Conservation (phyloP, 2,797 vertebrate species). For the Eospalax fontanierii region DNA sequence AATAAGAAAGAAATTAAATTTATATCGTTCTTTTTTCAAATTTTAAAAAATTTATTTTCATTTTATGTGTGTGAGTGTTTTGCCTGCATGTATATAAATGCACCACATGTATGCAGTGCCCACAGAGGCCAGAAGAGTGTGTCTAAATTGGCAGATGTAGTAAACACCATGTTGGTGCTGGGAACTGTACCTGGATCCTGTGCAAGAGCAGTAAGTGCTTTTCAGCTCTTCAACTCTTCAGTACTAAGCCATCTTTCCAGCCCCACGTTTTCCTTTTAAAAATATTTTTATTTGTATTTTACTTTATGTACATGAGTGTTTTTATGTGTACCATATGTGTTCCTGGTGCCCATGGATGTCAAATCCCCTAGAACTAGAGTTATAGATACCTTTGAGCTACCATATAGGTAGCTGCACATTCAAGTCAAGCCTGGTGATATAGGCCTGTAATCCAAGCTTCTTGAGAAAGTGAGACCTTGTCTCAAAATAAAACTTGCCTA, state of each 20-base stretch:
- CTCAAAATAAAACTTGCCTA: background rate
- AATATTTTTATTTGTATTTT: too few relatives aligned
- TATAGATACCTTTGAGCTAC: too few relatives aligned
- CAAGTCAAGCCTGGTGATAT: background rate
- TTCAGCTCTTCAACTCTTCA: too few relatives aligned
- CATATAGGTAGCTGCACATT: background rate
- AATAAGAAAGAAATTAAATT: conserved; percentile 44
- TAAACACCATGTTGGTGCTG: background rate
- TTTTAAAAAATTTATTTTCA: background rate
- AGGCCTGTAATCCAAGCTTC: background rate
- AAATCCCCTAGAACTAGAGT: too few relatives aligned
- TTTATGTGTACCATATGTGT: too few relatives aligned
- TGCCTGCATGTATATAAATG: background rate
- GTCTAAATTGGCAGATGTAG: too few relatives aligned
- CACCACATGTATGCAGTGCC: background rate
- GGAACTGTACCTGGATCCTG: background rate
- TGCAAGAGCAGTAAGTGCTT: background rate
- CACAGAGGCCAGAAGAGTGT: background rate
- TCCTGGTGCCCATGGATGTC: too few relatives aligned
- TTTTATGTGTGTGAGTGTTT: background rate
- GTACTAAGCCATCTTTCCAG: too few relatives aligned
- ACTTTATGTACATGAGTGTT: too few relatives aligned
- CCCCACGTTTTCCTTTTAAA: background rate
- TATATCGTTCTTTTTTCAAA: background rate
- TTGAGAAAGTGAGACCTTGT: background rate